These are phyloP conservation scores for Fregetta grallaria DNA, from an alignment of 2,113 vertebrate species.

Conservation along the genomic window DNA sequence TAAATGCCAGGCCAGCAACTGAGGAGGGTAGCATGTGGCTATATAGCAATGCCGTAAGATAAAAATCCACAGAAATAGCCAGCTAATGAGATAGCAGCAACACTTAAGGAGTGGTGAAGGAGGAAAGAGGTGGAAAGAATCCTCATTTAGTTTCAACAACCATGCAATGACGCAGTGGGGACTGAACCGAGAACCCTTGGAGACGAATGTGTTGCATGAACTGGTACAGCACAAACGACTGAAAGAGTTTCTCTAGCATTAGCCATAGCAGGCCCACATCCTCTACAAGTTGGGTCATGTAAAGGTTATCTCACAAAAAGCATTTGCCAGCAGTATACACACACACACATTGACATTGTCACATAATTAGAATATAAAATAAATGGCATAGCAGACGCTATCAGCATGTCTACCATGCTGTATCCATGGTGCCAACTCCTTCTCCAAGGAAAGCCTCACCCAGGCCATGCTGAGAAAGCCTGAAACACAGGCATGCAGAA, in stretches of 20 bases:
- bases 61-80: background rate
- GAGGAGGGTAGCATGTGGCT: background rate
- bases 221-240: background rate
- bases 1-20: background rate
- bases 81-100: background rate
- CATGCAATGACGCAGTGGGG: background rate
- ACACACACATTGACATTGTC: background rate
- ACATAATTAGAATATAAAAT: slow-evolving; percentile 6
- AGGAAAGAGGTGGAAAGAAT: background rate
- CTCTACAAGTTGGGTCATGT: background rate
- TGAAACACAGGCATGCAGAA: background rate
- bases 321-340: background rate
- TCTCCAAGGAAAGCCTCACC: background rate
- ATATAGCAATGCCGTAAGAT: background rate
- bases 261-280: background rate
- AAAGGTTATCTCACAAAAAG: background rate
- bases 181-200: background rate
- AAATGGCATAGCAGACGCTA: background rate
- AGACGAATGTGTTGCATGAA: background rate
- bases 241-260: background rate
- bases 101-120: background rate
- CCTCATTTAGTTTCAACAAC: background rate
- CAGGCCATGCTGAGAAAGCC: background rate
- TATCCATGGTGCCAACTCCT: background rate
- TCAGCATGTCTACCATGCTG: slow-evolving; percentile 17